Conservation (phyloP, 2,113 vertebrate genomes). For the Halcyon senegalensis region DNA sequence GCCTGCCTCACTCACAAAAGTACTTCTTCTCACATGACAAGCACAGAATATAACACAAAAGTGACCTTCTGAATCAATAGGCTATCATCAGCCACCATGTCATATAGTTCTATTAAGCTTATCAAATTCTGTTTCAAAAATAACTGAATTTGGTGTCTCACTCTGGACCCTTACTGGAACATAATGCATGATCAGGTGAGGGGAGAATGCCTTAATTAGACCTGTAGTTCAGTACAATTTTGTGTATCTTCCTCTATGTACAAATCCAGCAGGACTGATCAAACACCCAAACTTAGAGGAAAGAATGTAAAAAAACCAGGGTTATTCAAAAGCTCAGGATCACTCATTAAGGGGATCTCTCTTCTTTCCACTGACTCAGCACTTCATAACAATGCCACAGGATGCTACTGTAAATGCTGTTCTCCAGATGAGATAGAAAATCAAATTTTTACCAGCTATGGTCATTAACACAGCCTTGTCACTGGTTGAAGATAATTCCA, state of each 20-base stretch:
- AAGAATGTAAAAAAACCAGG: neutral
- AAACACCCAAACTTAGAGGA: neutral
- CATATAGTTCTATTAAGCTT: neutral
- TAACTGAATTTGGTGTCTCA: neutral
- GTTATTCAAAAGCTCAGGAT: neutral
- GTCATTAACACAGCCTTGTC: neutral
- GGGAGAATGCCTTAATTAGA: neutral
- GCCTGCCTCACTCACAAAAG: neutral
- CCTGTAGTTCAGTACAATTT: neutral
- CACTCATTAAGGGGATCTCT: neutral
- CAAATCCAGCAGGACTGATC: neutral
- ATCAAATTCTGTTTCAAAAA: neutral
- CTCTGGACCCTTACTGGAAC: neutral
- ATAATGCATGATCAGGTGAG: neutral
- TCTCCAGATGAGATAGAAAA: conserved; percentile 21
- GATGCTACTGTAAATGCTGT: neutral
- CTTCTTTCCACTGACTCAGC: neutral
- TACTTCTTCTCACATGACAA: neutral
- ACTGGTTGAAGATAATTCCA: neutral
- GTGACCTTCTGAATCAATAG: neutral
- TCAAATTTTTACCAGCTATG: conserved; percentile 29
- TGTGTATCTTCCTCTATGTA: neutral
- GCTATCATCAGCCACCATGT: neutral
- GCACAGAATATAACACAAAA: neutral
- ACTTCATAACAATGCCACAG: too few relatives aligned